Conservation (phyloP, 2,797 vertebrate species). For the Triplophysa yarkandensis region DNA sequence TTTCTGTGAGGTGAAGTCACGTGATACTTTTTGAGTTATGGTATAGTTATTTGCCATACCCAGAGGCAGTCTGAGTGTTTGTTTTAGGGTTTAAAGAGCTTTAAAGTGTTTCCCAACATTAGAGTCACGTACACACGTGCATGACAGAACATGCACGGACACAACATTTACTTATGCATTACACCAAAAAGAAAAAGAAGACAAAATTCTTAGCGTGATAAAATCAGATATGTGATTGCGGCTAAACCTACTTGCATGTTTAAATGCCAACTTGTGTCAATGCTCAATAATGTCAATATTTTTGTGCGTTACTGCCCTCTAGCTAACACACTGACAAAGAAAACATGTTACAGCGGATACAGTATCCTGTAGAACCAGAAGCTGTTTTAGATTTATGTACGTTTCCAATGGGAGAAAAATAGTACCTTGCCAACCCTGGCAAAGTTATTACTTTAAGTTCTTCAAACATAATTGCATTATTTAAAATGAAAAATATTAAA, state of each 20-base stretch:
- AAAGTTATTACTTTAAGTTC: neutral
- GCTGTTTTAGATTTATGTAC: neutral
- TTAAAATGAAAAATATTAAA: no score
- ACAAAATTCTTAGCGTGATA: neutral
- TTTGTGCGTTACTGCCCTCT: constrained; percentile 52
- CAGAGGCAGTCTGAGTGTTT: constrained; percentile 52
- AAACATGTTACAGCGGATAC: neutral
- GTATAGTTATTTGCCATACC: neutral
- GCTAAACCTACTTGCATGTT: neutral
- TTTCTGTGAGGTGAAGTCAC: neutral
- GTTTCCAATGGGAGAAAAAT: neutral
- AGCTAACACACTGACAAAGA: constrained; percentile 9
- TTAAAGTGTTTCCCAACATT: constrained; percentile 66
- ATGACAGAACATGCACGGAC: constrained; percentile 29
- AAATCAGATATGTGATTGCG: neutral
- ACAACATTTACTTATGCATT: neutral
- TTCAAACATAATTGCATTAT: neutral
- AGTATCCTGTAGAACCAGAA: neutral
- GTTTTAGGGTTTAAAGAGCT: constrained; percentile 60
- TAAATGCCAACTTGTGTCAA: neutral
- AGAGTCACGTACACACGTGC: constrained; percentile 59
- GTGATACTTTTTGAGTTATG: neutral
- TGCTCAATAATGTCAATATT: neutral
- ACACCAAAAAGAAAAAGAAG: neutral
- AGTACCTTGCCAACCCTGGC: neutral